These are phyloP conservation scores for Sorex fumeus DNA, from an alignment of 2,113 vertebrate species.

Conservation along the genomic window DNA sequence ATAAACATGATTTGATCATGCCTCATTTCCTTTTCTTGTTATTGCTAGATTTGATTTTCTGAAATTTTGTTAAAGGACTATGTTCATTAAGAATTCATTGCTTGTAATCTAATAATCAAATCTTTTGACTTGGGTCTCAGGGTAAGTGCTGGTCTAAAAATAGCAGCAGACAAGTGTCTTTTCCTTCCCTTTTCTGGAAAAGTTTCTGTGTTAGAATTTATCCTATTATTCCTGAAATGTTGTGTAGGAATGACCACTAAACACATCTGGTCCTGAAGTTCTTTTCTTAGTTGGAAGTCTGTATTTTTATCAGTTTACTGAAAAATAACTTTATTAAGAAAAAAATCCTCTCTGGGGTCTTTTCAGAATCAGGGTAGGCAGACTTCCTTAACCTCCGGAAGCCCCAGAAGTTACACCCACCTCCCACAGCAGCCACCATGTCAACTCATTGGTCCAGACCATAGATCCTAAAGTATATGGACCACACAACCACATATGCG, in stretches of 20 bases:
- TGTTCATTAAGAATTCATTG: constrained; percentile 65
- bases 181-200: constrained; percentile 7
- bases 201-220: constrained; percentile 33
- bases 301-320: neutral
- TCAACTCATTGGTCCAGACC: too few species aligned
- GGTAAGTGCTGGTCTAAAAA: neutral
- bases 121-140: constrained; percentile 61
- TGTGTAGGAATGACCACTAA: constrained; percentile 32
- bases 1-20: constrained; percentile 65
- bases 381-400: too few species aligned
- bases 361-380: too few species aligned
- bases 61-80: constrained; percentile 70
- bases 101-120: constrained; percentile 57
- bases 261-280: constrained; percentile 4
- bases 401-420: too few species aligned
- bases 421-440: too few species aligned
- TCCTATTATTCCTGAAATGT: constrained; percentile 48
- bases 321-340: neutral
- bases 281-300: constrained; percentile 18
- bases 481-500: too few species aligned
- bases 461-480: too few species aligned
- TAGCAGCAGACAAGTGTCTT: neutral
- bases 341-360: too few species aligned
- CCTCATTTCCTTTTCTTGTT: constrained; percentile 69
- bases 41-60: constrained; percentile 74